Base-by-base conservation (phyloP, 2,888 invertebrate genomes). In the Pinctada fucata region DNA sequence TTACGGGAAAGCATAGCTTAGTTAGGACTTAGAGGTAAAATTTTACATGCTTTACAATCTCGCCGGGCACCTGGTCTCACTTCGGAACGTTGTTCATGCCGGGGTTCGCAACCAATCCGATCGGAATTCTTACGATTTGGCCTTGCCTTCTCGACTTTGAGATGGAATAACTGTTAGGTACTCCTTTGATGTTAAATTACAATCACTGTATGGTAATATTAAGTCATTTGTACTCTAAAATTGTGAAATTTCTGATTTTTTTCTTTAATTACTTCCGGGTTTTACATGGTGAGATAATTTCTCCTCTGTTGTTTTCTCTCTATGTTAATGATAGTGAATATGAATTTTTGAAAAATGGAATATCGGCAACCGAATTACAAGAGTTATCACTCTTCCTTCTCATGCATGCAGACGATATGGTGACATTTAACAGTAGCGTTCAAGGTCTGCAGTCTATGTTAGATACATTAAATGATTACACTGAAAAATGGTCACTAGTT, bases 161-260 rank as follows among this genome's bases (percentile, higher is more conserved):
- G n/a, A n/a, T n/a, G n/a, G n/a, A n/a, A n/a, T n/a, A n/a, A n/a
- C n/a, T n/a, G n/a, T n/a, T n/a, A n/a, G n/a, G n/a, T n/a, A n/a
- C n/a, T n/a, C n/a, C n/a, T n/a, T n/a, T n/a, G n/a, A n/a, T n/a
- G n/a, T n/a, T n/a, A n/a, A n/a, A n/a, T 31, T 31, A 31, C 31
- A 31, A 31, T 31, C 31, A 31, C 31, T 31, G 31, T 1, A 31
- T 31, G 31, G 31, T 31, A 31, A 31, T 31, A 31, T 80, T 2
- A 82, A 80, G 68, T 72, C 72, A 50, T 75, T 79, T 77, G 75
- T 83, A 4, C 72, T 47, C 45, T 16, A 52, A 48, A 67, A 66
- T 65, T 13, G 66, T 66, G n/a, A 66, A 45, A 47, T 52, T 3
- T 78, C 81, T 8, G 79, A 16, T 65, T 31, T 31, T 31, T 45